A percentile compares a stretch with the other conserved stretches of the same genome.
Evolutionary conservation across 2,797 vertebrate genomes (phyloP).

Genomic region (Rhadinocentrus ornatus): DNA sequence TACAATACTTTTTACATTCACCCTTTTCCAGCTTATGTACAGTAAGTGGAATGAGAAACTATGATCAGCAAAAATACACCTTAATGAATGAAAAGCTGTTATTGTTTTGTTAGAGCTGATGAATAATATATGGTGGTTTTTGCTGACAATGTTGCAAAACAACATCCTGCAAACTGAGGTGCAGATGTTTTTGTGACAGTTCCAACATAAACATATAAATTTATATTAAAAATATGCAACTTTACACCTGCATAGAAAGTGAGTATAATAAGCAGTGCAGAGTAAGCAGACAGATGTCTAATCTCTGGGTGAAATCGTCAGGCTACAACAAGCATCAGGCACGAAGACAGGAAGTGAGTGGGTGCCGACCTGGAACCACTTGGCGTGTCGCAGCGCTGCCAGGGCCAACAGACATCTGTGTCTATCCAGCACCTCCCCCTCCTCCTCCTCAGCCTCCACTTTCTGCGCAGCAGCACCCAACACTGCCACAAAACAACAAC

Average conservation of each 20-base stretch:
- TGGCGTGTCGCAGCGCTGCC: constrained; percentile 99
- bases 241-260: constrained; percentile 10
- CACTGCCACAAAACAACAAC: constrained; percentile 90
- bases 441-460: constrained; percentile 90
- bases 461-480: constrained; percentile 96
- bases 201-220: constrained; percentile 5
- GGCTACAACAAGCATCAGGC: constrained; percentile 87
- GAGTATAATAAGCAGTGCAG: constrained; percentile 8
- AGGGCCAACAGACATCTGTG: constrained; percentile 99
- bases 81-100: neutral
- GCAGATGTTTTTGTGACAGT: constrained; percentile 15
- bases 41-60: neutral
- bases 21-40: constrained; percentile 1
- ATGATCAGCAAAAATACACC: constrained; percentile 4
- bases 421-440: constrained; percentile 97
- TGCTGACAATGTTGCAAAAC: constrained; percentile 6
- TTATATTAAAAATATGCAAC: neutral
- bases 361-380: constrained; percentile 99
- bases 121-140: constrained; percentile 15
- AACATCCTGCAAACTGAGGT: constrained; percentile 12
- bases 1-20: constrained; percentile 70
- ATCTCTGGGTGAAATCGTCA: constrained; percentile 75
- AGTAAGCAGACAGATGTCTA: constrained; percentile 18
- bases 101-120: neutral
- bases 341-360: constrained; percentile 91